A percentile compares a stretch with the other conserved stretches of the same genome.
Conservation (phyloP, 2,113 vertebrate species). For the Saccopteryx leptura region DNA sequence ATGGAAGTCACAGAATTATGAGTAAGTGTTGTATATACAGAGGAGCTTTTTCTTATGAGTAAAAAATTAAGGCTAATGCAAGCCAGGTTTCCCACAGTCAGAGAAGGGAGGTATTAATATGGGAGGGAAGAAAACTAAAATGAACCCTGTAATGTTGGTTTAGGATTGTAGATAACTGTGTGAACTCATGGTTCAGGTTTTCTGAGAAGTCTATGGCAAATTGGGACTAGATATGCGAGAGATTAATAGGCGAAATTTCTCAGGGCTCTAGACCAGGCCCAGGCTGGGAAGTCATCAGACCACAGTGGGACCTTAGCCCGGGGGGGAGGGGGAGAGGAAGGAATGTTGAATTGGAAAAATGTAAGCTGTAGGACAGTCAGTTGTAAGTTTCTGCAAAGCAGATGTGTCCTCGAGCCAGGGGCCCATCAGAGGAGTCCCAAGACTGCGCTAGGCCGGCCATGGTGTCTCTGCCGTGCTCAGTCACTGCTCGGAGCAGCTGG, state of each 20-base stretch:
- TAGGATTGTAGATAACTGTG: background rate
- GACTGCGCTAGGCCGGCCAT: background rate
- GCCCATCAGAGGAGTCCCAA: background rate
- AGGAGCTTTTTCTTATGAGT: background rate
- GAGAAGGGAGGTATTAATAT: background rate
- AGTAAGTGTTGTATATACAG: background rate
- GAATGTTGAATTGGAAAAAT: background rate
- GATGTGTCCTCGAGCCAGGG: background rate
- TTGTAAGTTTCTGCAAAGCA: background rate
- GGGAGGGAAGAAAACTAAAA: background rate
- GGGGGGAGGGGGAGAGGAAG: background rate
- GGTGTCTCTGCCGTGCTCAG: background rate
- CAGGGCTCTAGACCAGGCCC: background rate
- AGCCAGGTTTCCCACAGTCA: background rate
- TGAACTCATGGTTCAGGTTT: constrained; percentile 1
- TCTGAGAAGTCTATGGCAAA: background rate
- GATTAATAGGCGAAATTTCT: background rate
- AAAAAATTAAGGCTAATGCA: background rate
- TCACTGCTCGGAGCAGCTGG: constrained; percentile 57
- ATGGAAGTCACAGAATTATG: background rate
- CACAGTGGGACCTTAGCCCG: background rate
- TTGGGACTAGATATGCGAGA: background rate
- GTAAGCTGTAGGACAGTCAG: background rate
- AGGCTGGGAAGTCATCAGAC: background rate
- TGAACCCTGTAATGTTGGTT: background rate